Base-by-base conservation (phyloP, 2,888 invertebrate species). In the Melieria omissa region DNA sequence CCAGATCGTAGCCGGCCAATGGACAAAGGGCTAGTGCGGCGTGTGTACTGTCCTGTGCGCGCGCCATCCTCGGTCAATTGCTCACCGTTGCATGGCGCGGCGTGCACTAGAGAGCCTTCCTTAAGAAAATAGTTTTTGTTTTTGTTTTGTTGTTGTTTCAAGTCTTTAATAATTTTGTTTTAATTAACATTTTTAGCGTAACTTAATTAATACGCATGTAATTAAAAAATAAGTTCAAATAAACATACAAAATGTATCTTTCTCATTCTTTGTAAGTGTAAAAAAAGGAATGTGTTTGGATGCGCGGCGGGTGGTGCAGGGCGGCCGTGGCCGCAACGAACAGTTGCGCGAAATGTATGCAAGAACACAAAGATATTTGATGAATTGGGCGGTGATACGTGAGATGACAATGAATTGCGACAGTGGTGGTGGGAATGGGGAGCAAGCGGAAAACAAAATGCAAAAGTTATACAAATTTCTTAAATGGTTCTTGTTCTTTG, bases 151-250 rank as follows among this genome's bases (percentile, higher is more conserved):
- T 62, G 61, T 69, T 69, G 62, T 69, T 29, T 64, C 61, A 70
- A 64, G 70, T 70, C 64, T 70, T 70, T 70, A 64, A 57, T 70
- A 65, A 63, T 70, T 58, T 58, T 63, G 47, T 63, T 83, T 81
- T 82, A 82, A 83, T 83, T 80, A 83, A 83, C 82, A 82, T 78
- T 82, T 80, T 81, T 72, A 78, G 80, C 82, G 81, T 82, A 79
- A 78, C 73, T 76, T 73, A 79, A 76, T 78, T 68, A 78, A 77
- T 76, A 75, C 76, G 76, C 76, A 77, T 77, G 74, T 75, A 75
- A 76, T 72, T 73, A 77, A 78, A 77, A 68, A 71, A 65, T 74
- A 73, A 65, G 57, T 46, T 44, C 44, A 71, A 61, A 61, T 65
- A 71, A 72, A 71, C 65, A 71, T 68, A 66, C 41, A 71, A 67